Percentiles rank a stretch among this genome's conserved stretches.
Conservation (phyloP, 1,140 invertebrate species). For the Drosophila elegans region DNA sequence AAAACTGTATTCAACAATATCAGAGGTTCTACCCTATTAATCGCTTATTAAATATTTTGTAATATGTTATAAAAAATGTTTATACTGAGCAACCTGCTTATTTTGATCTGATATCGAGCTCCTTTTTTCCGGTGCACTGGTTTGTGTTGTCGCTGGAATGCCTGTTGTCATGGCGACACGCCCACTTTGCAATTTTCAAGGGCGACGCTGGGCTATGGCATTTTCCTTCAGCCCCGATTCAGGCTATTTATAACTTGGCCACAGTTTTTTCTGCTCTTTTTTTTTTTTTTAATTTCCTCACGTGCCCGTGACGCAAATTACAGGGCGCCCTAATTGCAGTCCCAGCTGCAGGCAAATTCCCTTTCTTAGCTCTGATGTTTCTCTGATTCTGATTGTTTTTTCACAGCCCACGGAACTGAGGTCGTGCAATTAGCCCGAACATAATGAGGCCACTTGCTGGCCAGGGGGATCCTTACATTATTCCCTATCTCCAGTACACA, state of each 20-base stretch:
- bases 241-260: conserved; percentile 43
- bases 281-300: conserved; percentile 27
- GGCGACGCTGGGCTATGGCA: conserved; percentile 34
- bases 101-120: not conserved
- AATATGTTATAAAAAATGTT: too few species aligned
- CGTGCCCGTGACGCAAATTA: conserved; percentile 58
- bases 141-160: conserved; percentile 36
- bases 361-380: conserved; percentile 24
- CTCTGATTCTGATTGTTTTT: conserved; percentile 17
- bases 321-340: conserved; percentile 46
- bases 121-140: not conserved
- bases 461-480: not conserved
- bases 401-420: conserved; percentile 22
- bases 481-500: conserved; percentile 28
- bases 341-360: conserved; percentile 41
- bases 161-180: conserved; percentile 68
- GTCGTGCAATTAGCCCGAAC: conserved; percentile 38
- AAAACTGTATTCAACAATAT: too few species aligned
- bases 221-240: conserved; percentile 7
- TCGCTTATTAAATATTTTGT: not conserved
- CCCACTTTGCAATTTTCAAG: conserved; percentile 68
- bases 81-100: not conserved
- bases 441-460: conserved; percentile 29
- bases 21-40: not conserved
- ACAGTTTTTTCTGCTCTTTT: conserved; percentile 18